A percentile compares a stretch with the other conserved stretches of the same genome.
Evolutionary conservation across 2,113 vertebrate genomes (phyloP).

Genomic region (Colius striatus): DNA sequence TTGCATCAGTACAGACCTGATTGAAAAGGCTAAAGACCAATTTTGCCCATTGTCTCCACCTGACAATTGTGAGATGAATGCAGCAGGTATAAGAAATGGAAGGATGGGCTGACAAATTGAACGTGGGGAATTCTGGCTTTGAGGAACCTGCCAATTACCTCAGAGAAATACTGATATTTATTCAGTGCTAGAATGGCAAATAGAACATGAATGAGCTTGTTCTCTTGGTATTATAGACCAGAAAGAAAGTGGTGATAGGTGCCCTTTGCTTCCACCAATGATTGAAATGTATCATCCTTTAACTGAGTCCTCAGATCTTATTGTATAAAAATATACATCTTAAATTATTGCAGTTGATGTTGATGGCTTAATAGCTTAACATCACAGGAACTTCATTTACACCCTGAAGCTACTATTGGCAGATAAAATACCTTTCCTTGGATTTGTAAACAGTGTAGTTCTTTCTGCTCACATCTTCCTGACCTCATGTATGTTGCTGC

Average conservation of each 20-base stretch:
- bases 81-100: background rate
- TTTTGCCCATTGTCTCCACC: background rate
- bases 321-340: background rate
- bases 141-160: background rate
- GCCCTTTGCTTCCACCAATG: background rate
- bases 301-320: background rate
- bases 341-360: background rate
- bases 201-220: background rate
- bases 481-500: background rate
- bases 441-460: background rate
- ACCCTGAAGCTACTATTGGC: background rate
- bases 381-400: background rate
- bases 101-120: background rate
- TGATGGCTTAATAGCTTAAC: background rate
- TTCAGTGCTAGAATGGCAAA: background rate
- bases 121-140: background rate
- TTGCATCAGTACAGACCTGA: background rate
- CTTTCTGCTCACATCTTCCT: background rate
- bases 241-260: background rate
- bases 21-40: background rate
- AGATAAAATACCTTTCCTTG: background rate
- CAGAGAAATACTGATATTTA: background rate
- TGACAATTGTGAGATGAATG: background rate
- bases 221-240: background rate
- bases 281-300: background rate